A percentile compares a stretch with the other conserved stretches of the same genome.
Evolutionary conservation across 2,113 vertebrate genomes (phyloP).

Genomic region (Riparia riparia): DNA sequence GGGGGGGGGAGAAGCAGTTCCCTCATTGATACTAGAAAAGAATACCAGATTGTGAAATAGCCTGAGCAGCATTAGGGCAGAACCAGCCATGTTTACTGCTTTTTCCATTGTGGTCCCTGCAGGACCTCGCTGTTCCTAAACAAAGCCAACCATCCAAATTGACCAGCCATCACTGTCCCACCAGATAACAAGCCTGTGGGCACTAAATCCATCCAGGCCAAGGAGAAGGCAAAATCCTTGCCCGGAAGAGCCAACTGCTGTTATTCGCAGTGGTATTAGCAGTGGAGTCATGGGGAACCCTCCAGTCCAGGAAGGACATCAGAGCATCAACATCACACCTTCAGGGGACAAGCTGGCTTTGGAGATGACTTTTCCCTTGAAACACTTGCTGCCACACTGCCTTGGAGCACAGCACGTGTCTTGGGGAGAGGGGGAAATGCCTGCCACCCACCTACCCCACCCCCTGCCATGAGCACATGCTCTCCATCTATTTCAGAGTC

Average conservation of each 20-base stretch:
- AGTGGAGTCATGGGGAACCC: not conserved
- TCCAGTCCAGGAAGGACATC: not conserved
- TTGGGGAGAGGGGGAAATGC: accelerated
- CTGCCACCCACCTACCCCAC: accelerated
- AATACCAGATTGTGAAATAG: not conserved
- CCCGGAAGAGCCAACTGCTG: not conserved
- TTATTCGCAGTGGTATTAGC: not conserved
- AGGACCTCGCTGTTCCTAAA: not conserved
- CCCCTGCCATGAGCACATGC: accelerated
- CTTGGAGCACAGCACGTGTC: not conserved
- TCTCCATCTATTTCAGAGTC: not conserved
- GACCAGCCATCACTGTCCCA: not conserved
- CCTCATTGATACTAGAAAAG: not conserved
- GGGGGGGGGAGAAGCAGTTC: constrained; percentile 11
- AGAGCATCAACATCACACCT: not conserved
- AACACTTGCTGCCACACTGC: not conserved
- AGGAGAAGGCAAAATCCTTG: not conserved
- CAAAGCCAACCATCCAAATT: not conserved
- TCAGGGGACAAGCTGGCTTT: not conserved
- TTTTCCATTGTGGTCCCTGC: not conserved
- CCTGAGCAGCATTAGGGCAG: not conserved
- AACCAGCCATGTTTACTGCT: not conserved
- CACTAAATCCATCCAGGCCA: not conserved
- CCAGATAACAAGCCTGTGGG: not conserved
- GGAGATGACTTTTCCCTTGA: not conserved